Evolutionary conservation across 92 coral and sea anemone species (phyloP), one percentile per base, ranked within the genome.

Genomic region (Isaurus tuberculatus): DNA sequence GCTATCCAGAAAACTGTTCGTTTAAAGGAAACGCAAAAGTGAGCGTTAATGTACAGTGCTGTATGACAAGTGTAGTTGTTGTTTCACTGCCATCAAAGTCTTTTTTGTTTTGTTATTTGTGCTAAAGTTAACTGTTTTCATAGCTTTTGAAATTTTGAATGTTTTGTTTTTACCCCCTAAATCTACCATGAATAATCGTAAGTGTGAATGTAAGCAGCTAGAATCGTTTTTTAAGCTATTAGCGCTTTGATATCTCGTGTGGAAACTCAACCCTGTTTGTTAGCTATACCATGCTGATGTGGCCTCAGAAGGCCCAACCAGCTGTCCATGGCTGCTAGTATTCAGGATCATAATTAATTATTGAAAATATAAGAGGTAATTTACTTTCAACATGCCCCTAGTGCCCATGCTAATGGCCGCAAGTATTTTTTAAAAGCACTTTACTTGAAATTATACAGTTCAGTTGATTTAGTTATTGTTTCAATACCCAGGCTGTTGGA

Each of bases 1-100:
- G 90, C 89, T 8, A 74, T 89, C 22, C 87, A 72, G 84, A 89
- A 86, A 65, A 51, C 86, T 25, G 75, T 85, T 58, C 73, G 85
- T 9, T 65, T 63, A 23, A 80, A 81, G 43, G 84, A 86, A 72
- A 63, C 75, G 0, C 92, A 89, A 44, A 80, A 72, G 92, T 87
- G 23, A 46, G 73, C 16, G 5, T 65, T 37, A 0, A n/a, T 16
- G 8, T 57, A 28, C 2, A 36, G 0, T 33, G 8, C 84, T 4
- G 19, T 19, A 19, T 17, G 26, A 26, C 23, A 23, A 20, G 7
- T 66, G 37, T 16, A 27, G 32, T 65, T 27, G 30, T 17, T n/a
- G 5, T 3, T 40, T 40, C 37, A 65, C 19, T 15, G 34, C 8
- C 37, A 55, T 17, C 23, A 55, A 55, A 17, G 17, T 40, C 19